Conservation (phyloP, 30 jellyfish, hydroid and myxozoan genomes). For the Aurelia aurita region DNA sequence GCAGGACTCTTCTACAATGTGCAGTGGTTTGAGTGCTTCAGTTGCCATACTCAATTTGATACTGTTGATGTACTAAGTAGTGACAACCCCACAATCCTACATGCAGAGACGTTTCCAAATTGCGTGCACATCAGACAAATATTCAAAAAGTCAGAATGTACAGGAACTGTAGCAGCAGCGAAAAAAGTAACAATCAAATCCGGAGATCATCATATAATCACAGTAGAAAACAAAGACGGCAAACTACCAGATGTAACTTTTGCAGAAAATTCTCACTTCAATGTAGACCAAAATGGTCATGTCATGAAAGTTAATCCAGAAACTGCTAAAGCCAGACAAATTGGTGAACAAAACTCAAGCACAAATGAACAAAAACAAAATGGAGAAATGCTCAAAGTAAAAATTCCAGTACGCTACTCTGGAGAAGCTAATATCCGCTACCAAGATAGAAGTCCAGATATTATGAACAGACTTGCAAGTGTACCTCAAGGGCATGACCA, state of each 20-base stretch:
- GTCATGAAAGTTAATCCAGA: not conserved
- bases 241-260: too few relatives aligned
- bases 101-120: slow-evolving; percentile 4
- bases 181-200: too few relatives aligned
- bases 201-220: too few relatives aligned
- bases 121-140: slow-evolving; percentile 18
- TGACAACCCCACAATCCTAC: slow-evolving; percentile 11
- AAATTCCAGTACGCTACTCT: too few relatives aligned
- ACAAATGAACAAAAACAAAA: not conserved
- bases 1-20: slow-evolving; percentile 49
- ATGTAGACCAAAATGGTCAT: not conserved
- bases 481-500: too few relatives aligned
- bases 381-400: not conserved
- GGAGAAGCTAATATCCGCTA: too few relatives aligned
- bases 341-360: not conserved
- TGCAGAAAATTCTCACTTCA: too few relatives aligned
- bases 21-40: slow-evolving; percentile 16
- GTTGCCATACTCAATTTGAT: slow-evolving; percentile 53
- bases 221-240: too few relatives aligned
- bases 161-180: too few relatives aligned
- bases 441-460: too few relatives aligned
- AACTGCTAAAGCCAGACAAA: not conserved
- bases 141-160: too few relatives aligned
- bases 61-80: slow-evolving; percentile 3
- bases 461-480: too few relatives aligned